phyloP scores from a whole-genome alignment of 30 jellyfish, hydroid and myxozoan genomes.

The Turritopsis rubra region DNA sequence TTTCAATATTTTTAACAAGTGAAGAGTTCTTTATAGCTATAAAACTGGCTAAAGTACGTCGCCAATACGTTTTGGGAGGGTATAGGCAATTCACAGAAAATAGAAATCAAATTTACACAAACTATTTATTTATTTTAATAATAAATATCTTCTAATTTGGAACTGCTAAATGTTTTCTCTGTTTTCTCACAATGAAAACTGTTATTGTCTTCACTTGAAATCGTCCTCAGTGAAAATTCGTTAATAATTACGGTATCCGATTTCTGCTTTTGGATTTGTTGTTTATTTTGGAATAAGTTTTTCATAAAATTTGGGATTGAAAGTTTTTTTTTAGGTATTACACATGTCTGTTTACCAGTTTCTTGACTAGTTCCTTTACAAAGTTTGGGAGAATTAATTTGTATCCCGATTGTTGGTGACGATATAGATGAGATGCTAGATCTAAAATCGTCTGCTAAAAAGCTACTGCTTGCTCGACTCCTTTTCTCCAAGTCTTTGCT shows the following conservation, averaged over 20 bases:
- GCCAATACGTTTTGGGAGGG: too few relatives aligned
- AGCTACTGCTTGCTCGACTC: background rate
- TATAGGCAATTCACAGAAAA: too few relatives aligned
- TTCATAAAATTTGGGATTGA: conserved; percentile 13
- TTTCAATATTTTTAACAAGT: too few relatives aligned
- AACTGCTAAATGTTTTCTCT: background rate
- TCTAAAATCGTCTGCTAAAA: background rate
- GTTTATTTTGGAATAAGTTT: conserved; percentile 45
- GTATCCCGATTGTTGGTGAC: background rate
- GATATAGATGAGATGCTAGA: too few relatives aligned
- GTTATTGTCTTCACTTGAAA: background rate
- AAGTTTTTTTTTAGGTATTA: background rate
- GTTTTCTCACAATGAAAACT: background rate
- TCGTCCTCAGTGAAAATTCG: background rate
- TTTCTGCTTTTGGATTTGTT: background rate
- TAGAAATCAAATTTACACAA: background rate
- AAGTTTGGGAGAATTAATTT: background rate
- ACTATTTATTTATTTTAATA: background rate
- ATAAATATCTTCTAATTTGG: background rate
- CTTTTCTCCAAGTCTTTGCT: conserved; percentile 2
- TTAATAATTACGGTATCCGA: background rate
- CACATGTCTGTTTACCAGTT: background rate
- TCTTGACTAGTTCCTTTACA: too few relatives aligned
- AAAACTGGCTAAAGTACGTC: too few relatives aligned
- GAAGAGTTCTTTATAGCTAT: too few relatives aligned